These are phyloP conservation scores for Stegodyphus dumicola DNA, from an alignment of 1,140 invertebrate genomes.

Conservation along the genomic window DNA sequence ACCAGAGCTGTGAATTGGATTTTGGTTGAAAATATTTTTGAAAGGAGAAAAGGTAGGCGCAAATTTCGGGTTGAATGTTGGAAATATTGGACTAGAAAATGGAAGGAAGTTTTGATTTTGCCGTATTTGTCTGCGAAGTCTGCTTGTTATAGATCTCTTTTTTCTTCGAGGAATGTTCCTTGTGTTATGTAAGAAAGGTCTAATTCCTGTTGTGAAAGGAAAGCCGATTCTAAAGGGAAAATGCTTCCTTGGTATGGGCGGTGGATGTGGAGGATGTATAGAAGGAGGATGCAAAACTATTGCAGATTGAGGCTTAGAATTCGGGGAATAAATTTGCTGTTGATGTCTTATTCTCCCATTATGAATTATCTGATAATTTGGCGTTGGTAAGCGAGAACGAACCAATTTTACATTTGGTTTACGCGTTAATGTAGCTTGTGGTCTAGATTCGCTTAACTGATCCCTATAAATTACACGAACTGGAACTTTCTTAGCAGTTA, in stretches of 20 bases:
- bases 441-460: neutral
- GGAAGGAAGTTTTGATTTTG: slow-evolving; percentile 30
- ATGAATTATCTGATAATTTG: slow-evolving; percentile 38
- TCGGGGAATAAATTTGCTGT: neutral
- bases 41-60: slow-evolving; percentile 46
- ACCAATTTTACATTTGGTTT: slow-evolving; percentile 45
- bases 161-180: neutral
- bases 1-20: slow-evolving; percentile 16
- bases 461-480: slow-evolving; percentile 49
- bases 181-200: neutral
- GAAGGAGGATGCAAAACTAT: slow-evolving; percentile 32
- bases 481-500: slow-evolving; percentile 45
- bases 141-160: slow-evolving; percentile 25
- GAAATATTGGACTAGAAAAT: slow-evolving; percentile 44
- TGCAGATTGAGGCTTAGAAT: neutral
- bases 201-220: slow-evolving; percentile 3
- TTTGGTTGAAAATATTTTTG: slow-evolving; percentile 19
- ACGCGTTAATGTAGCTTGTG: neutral
- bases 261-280: slow-evolving; percentile 46
- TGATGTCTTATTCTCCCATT: slow-evolving; percentile 3
- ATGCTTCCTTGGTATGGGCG: slow-evolving; percentile 21
- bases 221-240: slow-evolving; percentile 22
- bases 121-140: slow-evolving; percentile 21
- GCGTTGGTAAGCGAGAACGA: slow-evolving; percentile 21
- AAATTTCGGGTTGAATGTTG: slow-evolving; percentile 49